These are phyloP conservation scores for Leptobrachium ailaonicum DNA, from an alignment of 2,113 vertebrate species.

Conservation along the genomic window DNA sequence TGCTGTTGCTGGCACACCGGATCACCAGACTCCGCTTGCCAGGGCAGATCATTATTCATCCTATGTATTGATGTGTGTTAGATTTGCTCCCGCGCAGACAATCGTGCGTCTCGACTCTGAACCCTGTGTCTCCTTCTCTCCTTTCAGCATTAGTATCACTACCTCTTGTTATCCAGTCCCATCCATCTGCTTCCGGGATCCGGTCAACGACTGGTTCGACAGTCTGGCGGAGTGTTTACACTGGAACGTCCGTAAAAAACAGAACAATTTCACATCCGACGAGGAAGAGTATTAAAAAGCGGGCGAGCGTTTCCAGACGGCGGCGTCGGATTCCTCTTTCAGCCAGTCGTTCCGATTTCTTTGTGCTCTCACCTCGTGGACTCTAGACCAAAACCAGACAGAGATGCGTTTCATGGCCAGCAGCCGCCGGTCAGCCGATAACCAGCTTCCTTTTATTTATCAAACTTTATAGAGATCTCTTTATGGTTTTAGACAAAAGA, in stretches of 20 bases:
- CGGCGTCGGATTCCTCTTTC: background rate
- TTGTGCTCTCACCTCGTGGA: background rate
- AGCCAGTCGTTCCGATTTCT: background rate
- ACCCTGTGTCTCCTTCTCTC: conserved; percentile 11
- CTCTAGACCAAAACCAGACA: conserved; percentile 34
- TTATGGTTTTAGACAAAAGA: conserved; percentile 32
- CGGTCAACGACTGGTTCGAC: conserved; percentile 82
- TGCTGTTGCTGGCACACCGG: no score
- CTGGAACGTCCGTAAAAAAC: conserved; percentile 82
- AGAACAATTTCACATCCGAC: conserved; percentile 68
- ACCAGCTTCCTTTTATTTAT: conserved; percentile 46
- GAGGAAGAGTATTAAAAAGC: conserved; percentile 60
- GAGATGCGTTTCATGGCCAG: conserved; percentile 13
- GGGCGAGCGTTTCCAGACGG: background rate
- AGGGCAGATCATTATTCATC: no score
- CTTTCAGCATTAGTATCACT: conserved; percentile 79
- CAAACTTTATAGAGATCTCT: conserved; percentile 9
- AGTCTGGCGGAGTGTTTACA: conserved; percentile 81
- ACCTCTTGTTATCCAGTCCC: conserved; percentile 84
- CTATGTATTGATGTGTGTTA: no score
- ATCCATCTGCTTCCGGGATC: conserved; percentile 78
- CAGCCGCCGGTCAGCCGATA: conserved; percentile 28
- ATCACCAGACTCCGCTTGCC: no score
- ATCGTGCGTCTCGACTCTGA: background rate
- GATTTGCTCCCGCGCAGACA: no score